These are phyloP conservation scores for Danio tinwini DNA, from an alignment of 2,797 vertebrate genomes.

Conservation along the genomic window DNA sequence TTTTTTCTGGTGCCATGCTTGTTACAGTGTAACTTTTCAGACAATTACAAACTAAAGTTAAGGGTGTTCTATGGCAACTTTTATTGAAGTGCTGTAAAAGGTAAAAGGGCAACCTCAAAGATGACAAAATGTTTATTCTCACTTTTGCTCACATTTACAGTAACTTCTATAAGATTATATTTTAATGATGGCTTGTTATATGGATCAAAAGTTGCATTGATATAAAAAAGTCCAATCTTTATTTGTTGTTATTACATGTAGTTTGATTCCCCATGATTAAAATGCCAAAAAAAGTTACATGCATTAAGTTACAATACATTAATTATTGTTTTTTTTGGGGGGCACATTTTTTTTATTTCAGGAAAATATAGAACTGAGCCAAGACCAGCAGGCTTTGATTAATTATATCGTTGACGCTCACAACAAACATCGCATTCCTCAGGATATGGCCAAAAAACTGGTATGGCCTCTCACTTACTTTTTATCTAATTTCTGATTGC, in stretches of 20 bases:
- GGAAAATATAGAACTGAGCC: conserved; percentile 90
- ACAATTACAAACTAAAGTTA: conserved; percentile 6
- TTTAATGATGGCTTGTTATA: conserved; percentile 14
- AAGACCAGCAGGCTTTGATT: conserved; percentile 87
- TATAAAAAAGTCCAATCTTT: not conserved
- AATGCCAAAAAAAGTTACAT: no score
- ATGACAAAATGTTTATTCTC: not conserved
- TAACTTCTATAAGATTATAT: conserved; percentile 11
- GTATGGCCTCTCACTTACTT: conserved; percentile 73
- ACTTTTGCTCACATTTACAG: not conserved
- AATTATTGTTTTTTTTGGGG: not conserved
- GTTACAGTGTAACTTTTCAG: conserved; percentile 17
- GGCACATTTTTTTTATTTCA: conserved; percentile 72
- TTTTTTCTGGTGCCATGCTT: not conserved
- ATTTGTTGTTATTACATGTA: not conserved
- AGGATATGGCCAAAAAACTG: conserved; percentile 92
- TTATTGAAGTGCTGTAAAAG: conserved; percentile 43
- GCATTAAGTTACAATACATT: no score
- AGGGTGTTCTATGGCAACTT: conserved; percentile 1
- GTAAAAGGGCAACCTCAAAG: conserved; percentile 27
- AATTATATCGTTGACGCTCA: conserved; percentile 90
- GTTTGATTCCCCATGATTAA: not conserved
- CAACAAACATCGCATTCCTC: conserved; percentile 91
- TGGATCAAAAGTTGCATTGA: not conserved
- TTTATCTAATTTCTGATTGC: not conserved